Evolutionary conservation across 2,888 invertebrate genomes (phyloP).

Genomic region (Oeneis ivallda): DNA sequence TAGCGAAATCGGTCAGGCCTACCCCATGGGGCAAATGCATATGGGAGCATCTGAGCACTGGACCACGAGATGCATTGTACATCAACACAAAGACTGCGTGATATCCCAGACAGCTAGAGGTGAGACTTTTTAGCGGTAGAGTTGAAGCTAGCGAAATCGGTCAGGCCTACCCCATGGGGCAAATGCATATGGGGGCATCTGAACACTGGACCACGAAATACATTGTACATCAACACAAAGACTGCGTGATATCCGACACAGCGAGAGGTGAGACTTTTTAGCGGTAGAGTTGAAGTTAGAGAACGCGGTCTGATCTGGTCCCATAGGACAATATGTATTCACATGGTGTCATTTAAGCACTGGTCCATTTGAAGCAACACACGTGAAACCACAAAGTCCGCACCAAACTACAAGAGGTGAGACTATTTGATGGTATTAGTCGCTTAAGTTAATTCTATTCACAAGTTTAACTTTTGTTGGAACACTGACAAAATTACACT

Average conservation of each 20-base stretch:
- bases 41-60: not conserved
- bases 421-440: not conserved
- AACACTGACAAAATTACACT: conserved; percentile 13
- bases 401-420: no score
- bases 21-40: not conserved
- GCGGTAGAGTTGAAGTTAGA: no score
- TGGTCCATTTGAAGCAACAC: no score
- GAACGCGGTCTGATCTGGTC: no score
- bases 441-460: not conserved
- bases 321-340: no score
- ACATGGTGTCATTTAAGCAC: no score
- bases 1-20: not conserved
- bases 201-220: no score
- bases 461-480: not conserved
- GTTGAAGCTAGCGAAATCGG: not conserved
- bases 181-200: not conserved
- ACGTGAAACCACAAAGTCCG: no score
- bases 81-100: conserved; percentile 47
- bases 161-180: not conserved
- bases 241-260: no score
- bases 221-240: no score
- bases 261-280: no score
- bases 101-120: conserved; percentile 95
- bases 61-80: no score
- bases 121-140: conserved; percentile 63